These are phyloP conservation scores for Hipparchia sbordonii DNA, from an alignment of 2,888 invertebrate genomes.

Conservation along the genomic window DNA sequence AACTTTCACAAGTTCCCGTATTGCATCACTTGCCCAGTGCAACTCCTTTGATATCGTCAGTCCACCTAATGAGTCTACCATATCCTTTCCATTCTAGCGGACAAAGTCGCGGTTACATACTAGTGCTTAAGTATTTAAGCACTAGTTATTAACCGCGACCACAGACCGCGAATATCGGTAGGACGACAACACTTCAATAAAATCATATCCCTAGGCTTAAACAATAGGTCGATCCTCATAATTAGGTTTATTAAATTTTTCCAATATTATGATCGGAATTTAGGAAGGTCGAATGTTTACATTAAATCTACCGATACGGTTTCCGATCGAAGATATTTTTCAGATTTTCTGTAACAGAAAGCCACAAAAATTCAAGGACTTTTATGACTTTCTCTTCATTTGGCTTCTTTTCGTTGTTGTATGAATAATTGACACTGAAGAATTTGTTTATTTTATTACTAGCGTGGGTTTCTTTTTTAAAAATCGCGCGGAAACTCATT, in stretches of 20 bases:
- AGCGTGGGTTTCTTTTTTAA: too few relatives aligned
- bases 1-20: too few relatives aligned
- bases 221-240: neutral
- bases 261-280: constrained; percentile 34
- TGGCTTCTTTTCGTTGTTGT: neutral
- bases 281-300: constrained; percentile 47
- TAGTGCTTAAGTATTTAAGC: too few relatives aligned
- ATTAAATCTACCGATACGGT: constrained; percentile 70
- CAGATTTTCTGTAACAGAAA: neutral
- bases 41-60: too few relatives aligned
- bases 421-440: neutral
- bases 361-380: too few relatives aligned
- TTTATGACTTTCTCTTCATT: neutral
- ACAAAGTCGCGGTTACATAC: too few relatives aligned
- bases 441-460: too few relatives aligned
- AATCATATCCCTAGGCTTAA: neutral
- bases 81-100: too few relatives aligned
- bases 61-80: too few relatives aligned
- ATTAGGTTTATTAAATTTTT: constrained; percentile 30
- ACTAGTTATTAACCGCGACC: neutral
- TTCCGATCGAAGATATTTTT: constrained; percentile 51
- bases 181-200: neutral
- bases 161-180: neutral
- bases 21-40: too few relatives aligned
- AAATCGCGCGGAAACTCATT: too few relatives aligned